Conservation (phyloP, 35 echinoderm and acorn worm species). For the Ptychodera flava region DNA sequence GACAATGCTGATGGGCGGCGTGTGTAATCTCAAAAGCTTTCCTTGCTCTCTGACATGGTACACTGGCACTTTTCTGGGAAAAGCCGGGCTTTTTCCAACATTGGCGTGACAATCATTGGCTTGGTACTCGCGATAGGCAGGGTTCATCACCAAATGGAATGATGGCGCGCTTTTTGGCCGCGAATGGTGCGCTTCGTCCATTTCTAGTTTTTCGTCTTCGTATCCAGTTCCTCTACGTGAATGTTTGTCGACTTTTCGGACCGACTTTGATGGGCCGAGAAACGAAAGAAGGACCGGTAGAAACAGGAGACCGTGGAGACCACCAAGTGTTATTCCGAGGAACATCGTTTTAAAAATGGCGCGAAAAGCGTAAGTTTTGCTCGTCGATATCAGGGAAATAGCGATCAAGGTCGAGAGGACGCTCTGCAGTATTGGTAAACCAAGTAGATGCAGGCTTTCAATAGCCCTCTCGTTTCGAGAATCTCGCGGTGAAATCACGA, state of each 20-base stretch:
- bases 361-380: slow-evolving; percentile 44
- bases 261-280: slow-evolving; percentile 4
- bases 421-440: slow-evolving; percentile 55
- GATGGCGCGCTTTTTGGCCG: too few relatives aligned
- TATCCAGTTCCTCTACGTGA: background rate
- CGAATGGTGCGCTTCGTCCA: background rate
- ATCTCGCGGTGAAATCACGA: slow-evolving; percentile 41
- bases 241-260: background rate
- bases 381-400: slow-evolving; percentile 39
- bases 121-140: background rate
- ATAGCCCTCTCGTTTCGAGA: slow-evolving; percentile 50
- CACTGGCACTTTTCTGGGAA: too few relatives aligned
- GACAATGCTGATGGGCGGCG: too few relatives aligned
- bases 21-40: too few relatives aligned
- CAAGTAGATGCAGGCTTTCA: slow-evolving; percentile 36
- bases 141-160: background rate
- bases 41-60: too few relatives aligned
- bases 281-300: slow-evolving; percentile 59
- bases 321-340: slow-evolving; percentile 66
- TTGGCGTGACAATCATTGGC: too few relatives aligned
- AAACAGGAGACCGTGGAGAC: slow-evolving; percentile 67
- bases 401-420: slow-evolving; percentile 49
- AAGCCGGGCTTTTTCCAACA: too few relatives aligned
- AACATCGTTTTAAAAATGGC: slow-evolving; percentile 74
- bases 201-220: background rate